Conservation (phyloP, 2,888 invertebrate species). For the Drosophila mettleri region DNA sequence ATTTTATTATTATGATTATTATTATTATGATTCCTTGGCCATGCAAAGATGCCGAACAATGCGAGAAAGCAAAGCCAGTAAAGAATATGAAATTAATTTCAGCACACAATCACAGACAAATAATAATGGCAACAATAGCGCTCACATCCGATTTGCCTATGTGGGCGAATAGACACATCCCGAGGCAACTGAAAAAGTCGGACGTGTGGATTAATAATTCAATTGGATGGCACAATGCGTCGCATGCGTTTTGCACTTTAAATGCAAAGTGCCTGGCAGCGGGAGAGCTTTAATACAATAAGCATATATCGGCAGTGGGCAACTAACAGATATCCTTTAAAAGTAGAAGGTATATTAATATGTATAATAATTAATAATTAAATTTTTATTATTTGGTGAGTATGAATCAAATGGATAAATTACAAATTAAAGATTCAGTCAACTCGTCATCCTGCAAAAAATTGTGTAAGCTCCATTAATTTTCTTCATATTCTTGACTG, state of each 20-base stretch:
- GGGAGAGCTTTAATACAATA: not conserved
- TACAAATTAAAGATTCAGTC: too few relatives aligned
- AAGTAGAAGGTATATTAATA: too few relatives aligned
- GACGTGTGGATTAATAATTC: conserved; percentile 73
- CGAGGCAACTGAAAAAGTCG: conserved; percentile 46
- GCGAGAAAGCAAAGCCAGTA: conserved; percentile 33
- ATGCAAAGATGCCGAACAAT: conserved; percentile 68
- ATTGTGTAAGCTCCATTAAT: not conserved
- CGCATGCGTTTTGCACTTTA: conserved; percentile 58
- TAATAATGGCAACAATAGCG: conserved; percentile 44
- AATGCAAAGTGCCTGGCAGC: conserved; percentile 36
- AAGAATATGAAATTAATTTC: conserved; percentile 53
- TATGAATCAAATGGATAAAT: too few relatives aligned
- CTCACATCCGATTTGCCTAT: conserved; percentile 11
- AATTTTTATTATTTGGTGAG: too few relatives aligned
- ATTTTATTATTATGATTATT: conserved; percentile 74
- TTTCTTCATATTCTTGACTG: too few relatives aligned
- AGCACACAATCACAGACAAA: conserved; percentile 35
- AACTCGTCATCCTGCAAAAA: too few relatives aligned
- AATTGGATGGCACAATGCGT: conserved; percentile 66
- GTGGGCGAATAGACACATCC: conserved; percentile 15
- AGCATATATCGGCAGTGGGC: not conserved
- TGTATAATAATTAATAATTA: too few relatives aligned
- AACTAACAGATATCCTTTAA: not conserved
- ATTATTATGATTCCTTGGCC: conserved; percentile 50